Percentiles rank a stretch among this genome's conserved stretches.
Conservation (phyloP, 2,113 vertebrate genomes). For the Heptranchias perlo region DNA sequence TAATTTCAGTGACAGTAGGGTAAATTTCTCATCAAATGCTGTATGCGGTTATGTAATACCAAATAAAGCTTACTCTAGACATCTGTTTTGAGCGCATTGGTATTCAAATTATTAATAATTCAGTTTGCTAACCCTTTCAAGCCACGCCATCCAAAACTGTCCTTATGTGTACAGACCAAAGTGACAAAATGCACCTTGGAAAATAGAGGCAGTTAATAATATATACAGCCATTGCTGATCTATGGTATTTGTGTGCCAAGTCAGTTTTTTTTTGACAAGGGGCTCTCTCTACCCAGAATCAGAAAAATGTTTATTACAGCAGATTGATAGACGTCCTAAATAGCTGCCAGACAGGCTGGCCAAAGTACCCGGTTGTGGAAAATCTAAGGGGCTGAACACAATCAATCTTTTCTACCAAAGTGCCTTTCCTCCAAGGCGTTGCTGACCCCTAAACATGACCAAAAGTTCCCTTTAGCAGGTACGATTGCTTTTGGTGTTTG, state of each 20-base stretch:
- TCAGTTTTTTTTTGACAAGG: background rate
- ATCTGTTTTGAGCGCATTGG: background rate
- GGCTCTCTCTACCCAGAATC: background rate
- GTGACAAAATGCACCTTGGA: background rate
- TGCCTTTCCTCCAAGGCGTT: slow-evolving; percentile 42
- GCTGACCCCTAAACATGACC: slow-evolving; percentile 47
- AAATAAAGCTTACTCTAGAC: slow-evolving; percentile 6
- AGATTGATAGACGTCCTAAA: background rate
- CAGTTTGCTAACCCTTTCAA: slow-evolving; percentile 3
- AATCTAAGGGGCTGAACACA: background rate
- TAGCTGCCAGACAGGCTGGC: background rate
- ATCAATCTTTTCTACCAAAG: slow-evolving; percentile 3
- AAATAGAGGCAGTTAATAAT: background rate
- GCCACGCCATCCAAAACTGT: background rate
- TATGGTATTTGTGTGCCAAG: slow-evolving; percentile 18
- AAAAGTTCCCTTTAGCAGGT: slow-evolving; percentile 56
- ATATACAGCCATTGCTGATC: background rate
- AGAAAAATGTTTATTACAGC: background rate
- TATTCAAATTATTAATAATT: slow-evolving; percentile 28
- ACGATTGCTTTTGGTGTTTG: slow-evolving; percentile 43
- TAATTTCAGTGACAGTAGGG: slow-evolving; percentile 22
- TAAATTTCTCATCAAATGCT: slow-evolving; percentile 27
- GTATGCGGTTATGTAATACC: slow-evolving; percentile 11
- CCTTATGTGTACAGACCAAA: background rate
- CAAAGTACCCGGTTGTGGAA: slow-evolving; percentile 21